Base-by-base conservation (phyloP, 2,113 vertebrate species). In the Tachycineta bicolor region DNA sequence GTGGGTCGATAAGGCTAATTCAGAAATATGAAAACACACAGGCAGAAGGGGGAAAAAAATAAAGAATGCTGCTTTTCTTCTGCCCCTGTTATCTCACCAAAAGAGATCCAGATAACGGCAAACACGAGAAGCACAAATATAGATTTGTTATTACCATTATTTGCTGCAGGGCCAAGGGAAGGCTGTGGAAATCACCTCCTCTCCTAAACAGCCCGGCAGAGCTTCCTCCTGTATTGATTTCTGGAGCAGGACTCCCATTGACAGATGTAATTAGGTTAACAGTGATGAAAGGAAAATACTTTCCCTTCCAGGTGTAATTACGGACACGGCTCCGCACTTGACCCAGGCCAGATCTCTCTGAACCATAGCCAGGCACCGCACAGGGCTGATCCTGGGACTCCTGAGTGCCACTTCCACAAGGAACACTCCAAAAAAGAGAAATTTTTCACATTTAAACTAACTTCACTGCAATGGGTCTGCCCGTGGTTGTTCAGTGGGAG, bases 191-290 rank as follows among this genome's bases (percentile, higher is more conserved):
- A 96, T n/a, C 43, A 34, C 50, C 65, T 92, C 47, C 74, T 67
- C 77, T 63, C 59, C 26, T 60, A 19, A 16, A 20, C 46, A 68
- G 43, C 62, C 41, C 33, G 92, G 94, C 79, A 93, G 58, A 86
- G 91, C 94, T 41, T 46, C 43, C 24, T 31, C 55, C 62, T 12
- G 20, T 46, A 96, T 88, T 15, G 65, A 97, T 95, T 96, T 79
- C 88, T 78, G 73, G 70, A 94, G 89, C 63, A 10, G 34, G 69
- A 87, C 80, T 71, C 71, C 90, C 83, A 46, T 14, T 23, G 37
- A 93, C 83, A 94, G 75, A 83, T 19, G 37, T 81, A 96, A 96
- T 91, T 77, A 80, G 78, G 79, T 73, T 49, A 94, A 89, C 74
- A 19, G 71, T 58, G 74, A 94, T 37, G 1, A 56, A 87, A 83